These are phyloP conservation scores for Meandrina meandrites DNA, from an alignment of 92 coral and sea anemone genomes.

Conservation along the genomic window DNA sequence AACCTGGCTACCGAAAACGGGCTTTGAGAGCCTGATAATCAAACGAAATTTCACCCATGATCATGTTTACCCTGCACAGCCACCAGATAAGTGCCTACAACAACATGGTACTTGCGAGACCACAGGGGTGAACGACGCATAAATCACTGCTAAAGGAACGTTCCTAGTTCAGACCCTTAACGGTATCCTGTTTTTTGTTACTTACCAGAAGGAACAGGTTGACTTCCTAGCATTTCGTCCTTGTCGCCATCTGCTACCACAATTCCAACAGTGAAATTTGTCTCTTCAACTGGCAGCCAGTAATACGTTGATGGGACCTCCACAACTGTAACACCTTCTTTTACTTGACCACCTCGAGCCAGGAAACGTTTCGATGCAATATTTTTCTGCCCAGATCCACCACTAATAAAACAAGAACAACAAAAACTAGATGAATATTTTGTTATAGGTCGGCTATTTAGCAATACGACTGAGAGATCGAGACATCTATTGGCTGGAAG, in stretches of 20 bases:
- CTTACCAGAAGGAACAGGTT: conserved; percentile 21
- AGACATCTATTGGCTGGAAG: no score
- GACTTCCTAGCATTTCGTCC: conserved; percentile 14
- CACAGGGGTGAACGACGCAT: no score
- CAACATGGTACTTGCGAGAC: no score
- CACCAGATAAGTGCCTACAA: no score
- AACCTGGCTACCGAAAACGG: no score
- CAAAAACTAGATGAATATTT: background rate
- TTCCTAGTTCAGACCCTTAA: no score
- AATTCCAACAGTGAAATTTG: conserved; percentile 50
- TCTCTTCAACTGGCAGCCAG: conserved; percentile 53
- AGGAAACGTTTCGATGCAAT: conserved; percentile 52
- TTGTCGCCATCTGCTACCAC: conserved; percentile 50
- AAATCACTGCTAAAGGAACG: no score
- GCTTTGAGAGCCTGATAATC: no score
- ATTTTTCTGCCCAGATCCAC: conserved; percentile 23
- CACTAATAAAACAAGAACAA: conserved; percentile 17
- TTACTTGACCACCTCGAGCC: conserved; percentile 46
- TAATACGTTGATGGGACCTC: conserved; percentile 43
- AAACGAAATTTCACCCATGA: no score
- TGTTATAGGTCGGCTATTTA: background rate
- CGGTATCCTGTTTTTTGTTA: background rate
- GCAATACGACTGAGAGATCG: no score
- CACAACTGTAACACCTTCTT: conserved; percentile 48
- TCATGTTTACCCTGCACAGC: no score